phyloP scores from a whole-genome alignment of 1,140 invertebrate genomes.

The Nautilus pompilius region DNA sequence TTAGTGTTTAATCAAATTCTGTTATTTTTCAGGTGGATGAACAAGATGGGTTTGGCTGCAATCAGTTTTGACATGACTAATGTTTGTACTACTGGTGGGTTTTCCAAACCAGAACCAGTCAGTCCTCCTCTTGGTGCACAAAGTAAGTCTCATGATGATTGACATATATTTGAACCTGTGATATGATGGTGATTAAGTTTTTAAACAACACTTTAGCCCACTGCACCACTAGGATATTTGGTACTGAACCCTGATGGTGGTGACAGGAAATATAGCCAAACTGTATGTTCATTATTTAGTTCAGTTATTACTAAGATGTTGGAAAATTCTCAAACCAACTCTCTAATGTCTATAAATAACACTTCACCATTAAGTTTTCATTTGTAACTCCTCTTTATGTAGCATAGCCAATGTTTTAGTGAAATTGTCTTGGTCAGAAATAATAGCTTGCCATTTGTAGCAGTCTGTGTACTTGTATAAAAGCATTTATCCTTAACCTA shows the following conservation, averaged over 20 bases:
- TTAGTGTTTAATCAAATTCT: too few species aligned
- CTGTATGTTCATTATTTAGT: neutral
- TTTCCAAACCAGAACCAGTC: slow-evolving; percentile 20
- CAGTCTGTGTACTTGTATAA: neutral
- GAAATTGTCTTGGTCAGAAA: neutral
- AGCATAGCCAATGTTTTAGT: neutral
- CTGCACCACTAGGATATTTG: too few species aligned
- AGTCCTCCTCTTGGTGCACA: slow-evolving; percentile 9
- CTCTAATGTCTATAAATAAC: too few species aligned
- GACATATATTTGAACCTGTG: neutral
- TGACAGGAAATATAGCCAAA: neutral
- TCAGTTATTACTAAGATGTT: too few species aligned
- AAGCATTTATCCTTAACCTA: neutral
- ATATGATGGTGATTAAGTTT: too few species aligned
- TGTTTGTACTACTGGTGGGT: slow-evolving; percentile 24
- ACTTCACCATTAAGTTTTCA: too few species aligned
- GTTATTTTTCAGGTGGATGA: slow-evolving; percentile 56
- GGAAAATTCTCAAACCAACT: too few species aligned
- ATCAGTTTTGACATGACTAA: slow-evolving; percentile 42
- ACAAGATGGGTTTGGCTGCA: slow-evolving; percentile 57
- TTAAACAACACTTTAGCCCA: too few species aligned
- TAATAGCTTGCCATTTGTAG: neutral
- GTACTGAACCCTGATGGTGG: neutral
- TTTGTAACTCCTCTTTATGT: too few species aligned
- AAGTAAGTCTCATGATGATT: slow-evolving; percentile 9